These are phyloP conservation scores for Sphaerodactylus townsendi DNA, from an alignment of 2,113 vertebrate species.

Conservation along the genomic window DNA sequence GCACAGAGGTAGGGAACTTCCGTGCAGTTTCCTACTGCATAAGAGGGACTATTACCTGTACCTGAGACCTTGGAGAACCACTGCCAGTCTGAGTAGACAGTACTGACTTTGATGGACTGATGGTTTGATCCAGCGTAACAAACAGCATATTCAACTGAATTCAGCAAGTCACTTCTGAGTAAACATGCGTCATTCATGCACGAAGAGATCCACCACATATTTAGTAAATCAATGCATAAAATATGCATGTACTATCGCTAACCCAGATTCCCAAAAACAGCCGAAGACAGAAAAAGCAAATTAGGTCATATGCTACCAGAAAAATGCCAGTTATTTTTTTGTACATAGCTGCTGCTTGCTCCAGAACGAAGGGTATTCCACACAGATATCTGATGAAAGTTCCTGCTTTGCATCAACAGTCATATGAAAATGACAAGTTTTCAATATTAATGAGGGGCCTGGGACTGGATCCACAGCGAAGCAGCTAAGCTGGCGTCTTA, in stretches of 20 bases:
- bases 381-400: conserved; percentile 48
- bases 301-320: conserved; percentile 37
- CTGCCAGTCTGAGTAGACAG: too few relatives aligned
- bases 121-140: neutral
- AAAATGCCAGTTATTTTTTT: conserved; percentile 60
- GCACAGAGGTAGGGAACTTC: too few relatives aligned
- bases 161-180: neutral
- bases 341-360: conserved; percentile 28
- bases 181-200: neutral
- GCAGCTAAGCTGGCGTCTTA: conserved; percentile 3
- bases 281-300: conserved; percentile 8
- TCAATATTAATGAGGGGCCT: conserved; percentile 63
- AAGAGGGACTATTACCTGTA: too few relatives aligned
- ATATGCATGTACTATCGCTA: neutral
- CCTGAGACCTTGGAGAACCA: too few relatives aligned
- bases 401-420: conserved; percentile 14
- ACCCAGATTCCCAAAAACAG: neutral
- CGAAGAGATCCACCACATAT: neutral
- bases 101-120: too few relatives aligned
- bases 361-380: conserved; percentile 39
- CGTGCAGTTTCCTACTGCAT: too few relatives aligned
- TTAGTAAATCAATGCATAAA: neutral
- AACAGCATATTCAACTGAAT: fast-evolving
- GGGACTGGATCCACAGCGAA: conserved; percentile 53
- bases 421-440: conserved; percentile 5